phyloP scores from a whole-genome alignment of 2,113 vertebrate genomes.

The Catharus fuscescens region DNA sequence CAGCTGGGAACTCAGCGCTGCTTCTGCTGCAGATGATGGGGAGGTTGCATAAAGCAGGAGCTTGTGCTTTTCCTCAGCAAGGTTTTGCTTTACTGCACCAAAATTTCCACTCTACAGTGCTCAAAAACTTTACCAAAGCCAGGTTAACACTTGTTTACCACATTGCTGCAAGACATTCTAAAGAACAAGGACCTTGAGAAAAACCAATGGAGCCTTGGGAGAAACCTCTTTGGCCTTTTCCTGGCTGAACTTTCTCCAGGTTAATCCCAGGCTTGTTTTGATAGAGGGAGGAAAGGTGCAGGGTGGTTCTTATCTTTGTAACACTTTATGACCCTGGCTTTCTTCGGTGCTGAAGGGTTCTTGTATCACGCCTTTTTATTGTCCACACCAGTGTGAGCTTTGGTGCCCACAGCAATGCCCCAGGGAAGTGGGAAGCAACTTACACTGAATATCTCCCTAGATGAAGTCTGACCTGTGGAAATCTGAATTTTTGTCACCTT shows the following conservation, averaged over 20 bases:
- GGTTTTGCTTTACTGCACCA: neutral
- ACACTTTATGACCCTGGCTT: neutral
- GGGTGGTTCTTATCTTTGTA: neutral
- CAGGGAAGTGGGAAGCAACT: neutral
- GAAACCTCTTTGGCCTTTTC: neutral
- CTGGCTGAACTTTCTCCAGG: neutral
- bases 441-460: neutral
- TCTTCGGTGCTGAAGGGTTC: neutral
- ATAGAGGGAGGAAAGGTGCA: neutral
- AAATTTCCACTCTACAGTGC: neutral
- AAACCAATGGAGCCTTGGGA: neutral
- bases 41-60: neutral
- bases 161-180: neutral
- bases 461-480: neutral
- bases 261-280: neutral
- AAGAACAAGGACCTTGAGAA: neutral
- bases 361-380: neutral
- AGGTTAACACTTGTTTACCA: neutral
- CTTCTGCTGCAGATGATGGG: neutral
- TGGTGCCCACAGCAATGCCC: neutral
- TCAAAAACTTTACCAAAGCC: neutral
- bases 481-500: neutral
- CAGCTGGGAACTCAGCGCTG: neutral
- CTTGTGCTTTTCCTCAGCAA: neutral
- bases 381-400: neutral